Evolutionary conservation across 64 coral and sea anemone species (phyloP), one percentile per base, ranked within the genome.

Genomic region (Montipora cactus): DNA sequence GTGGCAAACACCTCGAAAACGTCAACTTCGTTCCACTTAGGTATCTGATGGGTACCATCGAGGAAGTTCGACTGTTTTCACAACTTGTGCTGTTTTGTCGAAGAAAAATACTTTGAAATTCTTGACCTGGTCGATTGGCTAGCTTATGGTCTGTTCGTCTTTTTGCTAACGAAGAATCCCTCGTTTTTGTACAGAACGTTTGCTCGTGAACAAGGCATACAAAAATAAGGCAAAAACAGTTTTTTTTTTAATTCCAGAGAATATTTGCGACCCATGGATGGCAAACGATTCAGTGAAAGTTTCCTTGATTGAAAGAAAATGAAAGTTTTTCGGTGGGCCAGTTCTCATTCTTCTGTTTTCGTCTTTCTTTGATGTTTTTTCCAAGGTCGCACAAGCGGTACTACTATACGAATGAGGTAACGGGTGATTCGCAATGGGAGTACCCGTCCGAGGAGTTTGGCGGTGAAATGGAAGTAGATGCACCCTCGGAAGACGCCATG

Each of bases 391-490:
- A 93, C 81, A 93, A 93, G 47, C 91, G 75, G 16, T 93, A 93
- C 45, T 93, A 77, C 75, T 93, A 93, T 47, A 93, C 81, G 23
- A 93, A 93, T 11, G 12, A 51, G 5, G 81, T 85, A 15, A 93
- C 91, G 10, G 74, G 83, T n/a, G 74, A 93, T 16, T 93, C 91
- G 1, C 91, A 93, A 11, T 93, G 91, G 91, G 91, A 93, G 19
- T 93, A 59, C 61, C 91, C 91, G 0, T 64, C 64, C 22, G 74
- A 87, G 1, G 91, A 93, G 8, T 49, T 52, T 16, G 81, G 74
- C 19, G 15, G 13, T 8, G 91, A 77, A 10, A 78, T 67, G 51
- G 77, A 69, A 8, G 59, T 64, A 50, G 87, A 89, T 16, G 19
- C 51, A n/a, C 12, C 87, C 8, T 47, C 23, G 10, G 25, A 62